Percentiles rank a stretch among this genome's conserved stretches.
phyloP scores from a whole-genome alignment of 2,888 invertebrate genomes.

The Macaria notata region DNA sequence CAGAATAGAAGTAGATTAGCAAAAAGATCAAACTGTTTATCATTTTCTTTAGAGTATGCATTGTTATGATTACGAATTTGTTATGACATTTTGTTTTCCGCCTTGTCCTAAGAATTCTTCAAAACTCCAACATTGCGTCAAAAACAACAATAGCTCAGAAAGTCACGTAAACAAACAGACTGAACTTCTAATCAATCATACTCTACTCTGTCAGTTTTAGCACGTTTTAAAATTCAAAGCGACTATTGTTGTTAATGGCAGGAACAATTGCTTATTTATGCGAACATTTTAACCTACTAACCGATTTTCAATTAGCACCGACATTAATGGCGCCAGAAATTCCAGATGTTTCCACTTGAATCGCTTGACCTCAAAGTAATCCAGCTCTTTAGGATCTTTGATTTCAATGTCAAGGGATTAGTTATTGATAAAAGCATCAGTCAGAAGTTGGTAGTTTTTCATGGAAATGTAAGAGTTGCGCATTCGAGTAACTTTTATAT shows the following conservation, averaged over 20 bases:
- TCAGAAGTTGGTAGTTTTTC: too few relatives aligned
- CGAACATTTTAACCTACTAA: constrained; percentile 19
- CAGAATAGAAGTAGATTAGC: too few relatives aligned
- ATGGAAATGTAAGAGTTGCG: too few relatives aligned
- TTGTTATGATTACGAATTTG: too few relatives aligned
- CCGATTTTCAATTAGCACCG: constrained; percentile 18
- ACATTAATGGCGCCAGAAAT: constrained; percentile 3
- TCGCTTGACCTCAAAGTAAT: constrained; percentile 29
- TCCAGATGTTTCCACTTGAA: constrained; percentile 23
- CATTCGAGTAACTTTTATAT: too few relatives aligned
- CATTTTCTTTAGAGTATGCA: too few relatives aligned
- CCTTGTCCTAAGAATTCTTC: too few relatives aligned
- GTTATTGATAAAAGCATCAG: too few relatives aligned
- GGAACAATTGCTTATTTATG: constrained; percentile 2
- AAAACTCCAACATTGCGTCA: too few relatives aligned
- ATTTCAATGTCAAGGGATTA: constrained; percentile 29
- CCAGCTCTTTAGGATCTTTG: constrained; percentile 13
- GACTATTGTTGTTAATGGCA: background rate
- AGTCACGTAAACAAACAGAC: background rate
- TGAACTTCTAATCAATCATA: constrained; percentile 9
- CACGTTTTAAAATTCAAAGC: constrained; percentile 6
- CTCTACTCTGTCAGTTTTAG: constrained; percentile 8
- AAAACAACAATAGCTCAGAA: background rate
- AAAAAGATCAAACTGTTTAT: background rate
- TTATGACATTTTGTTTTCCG: too few relatives aligned